Base-by-base conservation (phyloP, 2,888 invertebrate species). In the Cephus spinipes region DNA sequence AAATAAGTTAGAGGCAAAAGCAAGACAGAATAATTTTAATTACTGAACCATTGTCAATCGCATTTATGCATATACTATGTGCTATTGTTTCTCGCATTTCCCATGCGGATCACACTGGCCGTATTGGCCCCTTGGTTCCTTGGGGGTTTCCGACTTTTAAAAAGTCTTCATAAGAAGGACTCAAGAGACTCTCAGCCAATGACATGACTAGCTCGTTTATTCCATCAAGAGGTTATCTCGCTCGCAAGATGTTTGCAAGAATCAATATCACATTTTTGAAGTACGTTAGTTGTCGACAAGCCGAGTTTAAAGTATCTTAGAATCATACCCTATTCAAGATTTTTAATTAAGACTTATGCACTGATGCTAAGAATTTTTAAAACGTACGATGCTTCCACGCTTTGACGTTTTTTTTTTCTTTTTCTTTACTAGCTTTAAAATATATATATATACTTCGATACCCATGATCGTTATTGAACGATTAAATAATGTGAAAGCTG, bases 21-120 rank as follows among this genome's bases (percentile, higher is more conserved):
- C 31, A 33, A 12, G 40, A 79, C 11, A 55, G 35, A 74, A 75
- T 68, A 73, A 69, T 74, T 68, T 36, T 78, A 78, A 73, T 80
- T 75, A 79, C 82, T 84, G 83, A 87, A 83, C 86, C 85, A 86
- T 84, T 84, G 82, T 83, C 83, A 73, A 76, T 36, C 69, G 73
- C 1, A 12, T 71, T 31, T 32, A 69, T 30, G 15, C 73, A 31
- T 32, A 68, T 71, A 71, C 12, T 0, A 23, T 55, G 76, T 76
- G 78, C 32, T 76, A 79, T 32, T 74, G 79, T 74, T 75, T 79
- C 79, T 79, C 73, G 76, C 55, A 32, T 34, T 69, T 73, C 15
- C 12, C 68, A 11, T 68, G 31, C 71, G 12, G 31, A 6, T n/a
- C 23, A 55, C 33, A 33, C 23, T 73, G n/a, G 31, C 36, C 33